Evolutionary conservation across 2,888 invertebrate species (phyloP).

Genomic region (Myopa testacea): DNA sequence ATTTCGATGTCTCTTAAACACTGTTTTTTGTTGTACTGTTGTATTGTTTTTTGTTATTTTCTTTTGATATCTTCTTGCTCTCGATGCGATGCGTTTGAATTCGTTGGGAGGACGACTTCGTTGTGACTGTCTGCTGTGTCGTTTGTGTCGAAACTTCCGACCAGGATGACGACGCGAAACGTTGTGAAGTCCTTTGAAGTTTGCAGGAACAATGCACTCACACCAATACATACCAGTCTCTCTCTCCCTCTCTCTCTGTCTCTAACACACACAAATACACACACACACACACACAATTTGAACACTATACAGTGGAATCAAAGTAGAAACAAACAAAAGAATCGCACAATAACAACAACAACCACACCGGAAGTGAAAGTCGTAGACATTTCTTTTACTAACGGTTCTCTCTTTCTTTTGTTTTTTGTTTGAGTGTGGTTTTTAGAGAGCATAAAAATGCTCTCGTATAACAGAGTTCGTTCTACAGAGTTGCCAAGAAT

Average conservation of each 20-base stretch:
- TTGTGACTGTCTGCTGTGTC: conserved; percentile 63
- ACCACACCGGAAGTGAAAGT: conserved; percentile 55
- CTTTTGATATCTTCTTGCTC: neutral
- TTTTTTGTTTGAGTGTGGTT: neutral
- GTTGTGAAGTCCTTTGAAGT: conserved; percentile 35
- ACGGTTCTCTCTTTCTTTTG: neutral
- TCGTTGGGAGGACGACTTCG: conserved; percentile 59
- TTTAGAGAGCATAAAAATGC: neutral
- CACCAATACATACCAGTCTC: conserved; percentile 28
- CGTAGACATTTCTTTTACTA: conserved; percentile 23
- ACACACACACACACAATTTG: neutral
- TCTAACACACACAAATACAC: conserved; percentile 21
- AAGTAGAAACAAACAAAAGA: conserved; percentile 25
- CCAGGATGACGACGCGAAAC: conserved; percentile 57
- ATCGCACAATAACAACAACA: conserved; percentile 21
- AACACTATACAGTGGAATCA: too few species aligned
- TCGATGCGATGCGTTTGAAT: conserved; percentile 43
- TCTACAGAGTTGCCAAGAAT: neutral
- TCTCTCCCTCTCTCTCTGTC: neutral
- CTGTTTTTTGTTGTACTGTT: neutral
- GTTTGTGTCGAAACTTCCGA: conserved; percentile 62
- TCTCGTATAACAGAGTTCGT: neutral
- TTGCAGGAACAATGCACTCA: conserved; percentile 48
- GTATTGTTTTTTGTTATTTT: neutral
- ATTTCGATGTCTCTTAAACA: conserved; percentile 9